Percentiles rank a stretch among this genome's conserved stretches.
Conservation (phyloP, 2,888 invertebrate species). For the Gasteruption jaculator region DNA sequence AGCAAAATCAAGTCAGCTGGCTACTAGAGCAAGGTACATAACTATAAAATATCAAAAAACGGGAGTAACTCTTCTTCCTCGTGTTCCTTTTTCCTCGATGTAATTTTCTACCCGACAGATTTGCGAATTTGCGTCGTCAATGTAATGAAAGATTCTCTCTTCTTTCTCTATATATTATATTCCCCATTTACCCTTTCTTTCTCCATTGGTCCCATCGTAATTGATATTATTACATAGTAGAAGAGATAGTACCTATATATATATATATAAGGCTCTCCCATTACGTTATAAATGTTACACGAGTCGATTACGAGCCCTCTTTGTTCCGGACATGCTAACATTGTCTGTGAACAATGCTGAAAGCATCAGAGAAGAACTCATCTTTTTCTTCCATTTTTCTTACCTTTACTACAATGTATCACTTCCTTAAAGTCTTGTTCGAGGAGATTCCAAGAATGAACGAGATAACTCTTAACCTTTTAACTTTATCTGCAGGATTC, state of each 20-base stretch:
- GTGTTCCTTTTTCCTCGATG: no score
- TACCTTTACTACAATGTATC: slow-evolving; percentile 3
- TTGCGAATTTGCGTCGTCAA: slow-evolving; percentile 36
- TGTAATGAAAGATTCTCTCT: slow-evolving; percentile 16
- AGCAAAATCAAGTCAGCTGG: slow-evolving; percentile 28
- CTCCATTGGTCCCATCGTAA: slow-evolving; percentile 31
- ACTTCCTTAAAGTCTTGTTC: no score
- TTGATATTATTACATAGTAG: slow-evolving; percentile 44
- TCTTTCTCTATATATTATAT: slow-evolving; percentile 9
- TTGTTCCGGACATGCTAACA: slow-evolving; percentile 36
- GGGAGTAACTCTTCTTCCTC: slow-evolving; percentile 9
- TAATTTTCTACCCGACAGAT: slow-evolving; percentile 42
- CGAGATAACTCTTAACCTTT: no score
- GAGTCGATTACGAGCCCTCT: slow-evolving; percentile 38
- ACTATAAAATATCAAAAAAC: slow-evolving; percentile 1
- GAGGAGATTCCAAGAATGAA: no score
- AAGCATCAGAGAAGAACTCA: slow-evolving; percentile 6
- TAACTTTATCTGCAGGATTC: no score
- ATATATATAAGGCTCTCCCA: slow-evolving; percentile 39
- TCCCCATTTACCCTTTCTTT: slow-evolving; percentile 16
- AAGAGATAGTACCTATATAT: no score
- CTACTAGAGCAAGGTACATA: slow-evolving; percentile 21
- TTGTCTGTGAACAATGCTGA: slow-evolving; percentile 37
- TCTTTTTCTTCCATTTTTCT: slow-evolving; percentile 12
- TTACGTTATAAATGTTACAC: slow-evolving; percentile 45